A percentile compares a stretch with the other conserved stretches of the same genome.
Evolutionary conservation across 2,113 vertebrate genomes (phyloP).

Genomic region (Malurus elegans): DNA sequence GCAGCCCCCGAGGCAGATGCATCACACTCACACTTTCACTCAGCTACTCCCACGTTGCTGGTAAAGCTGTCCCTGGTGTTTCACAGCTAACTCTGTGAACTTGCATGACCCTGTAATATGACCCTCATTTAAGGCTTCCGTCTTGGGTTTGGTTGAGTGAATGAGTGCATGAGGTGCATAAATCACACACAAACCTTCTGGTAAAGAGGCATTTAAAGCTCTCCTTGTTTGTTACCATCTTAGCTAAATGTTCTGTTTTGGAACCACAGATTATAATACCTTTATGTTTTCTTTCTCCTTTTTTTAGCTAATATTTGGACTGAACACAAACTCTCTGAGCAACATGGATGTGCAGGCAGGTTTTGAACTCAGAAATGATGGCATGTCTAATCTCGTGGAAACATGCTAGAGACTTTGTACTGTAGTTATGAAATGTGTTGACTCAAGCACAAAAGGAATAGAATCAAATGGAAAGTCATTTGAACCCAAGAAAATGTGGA

Average conservation of each 20-base stretch:
- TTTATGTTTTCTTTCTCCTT: not conserved
- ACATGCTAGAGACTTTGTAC: not conserved
- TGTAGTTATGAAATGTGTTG: not conserved
- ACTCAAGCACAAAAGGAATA: not conserved
- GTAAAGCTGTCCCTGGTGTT: not conserved
- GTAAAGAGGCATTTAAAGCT: not conserved
- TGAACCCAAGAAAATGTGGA: not conserved
- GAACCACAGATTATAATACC: not conserved
- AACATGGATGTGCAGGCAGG: not conserved
- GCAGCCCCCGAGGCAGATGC: not conserved
- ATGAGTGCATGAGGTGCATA: not conserved
- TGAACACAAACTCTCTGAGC: not conserved
- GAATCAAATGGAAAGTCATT: not conserved
- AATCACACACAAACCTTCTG: not conserved
- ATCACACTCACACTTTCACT: not conserved
- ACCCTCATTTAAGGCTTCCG: not conserved
- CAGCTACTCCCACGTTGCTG: not conserved
- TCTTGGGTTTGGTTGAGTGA: not conserved
- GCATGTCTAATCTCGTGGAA: not conserved
- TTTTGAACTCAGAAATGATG: not conserved
- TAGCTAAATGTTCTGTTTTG: not conserved
- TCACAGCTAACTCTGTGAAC: not conserved
- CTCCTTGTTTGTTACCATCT: not conserved
- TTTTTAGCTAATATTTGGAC: not conserved
- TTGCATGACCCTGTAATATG: accelerated